Conservation (phyloP, 2,113 vertebrate species). For the Catharus minimus region DNA sequence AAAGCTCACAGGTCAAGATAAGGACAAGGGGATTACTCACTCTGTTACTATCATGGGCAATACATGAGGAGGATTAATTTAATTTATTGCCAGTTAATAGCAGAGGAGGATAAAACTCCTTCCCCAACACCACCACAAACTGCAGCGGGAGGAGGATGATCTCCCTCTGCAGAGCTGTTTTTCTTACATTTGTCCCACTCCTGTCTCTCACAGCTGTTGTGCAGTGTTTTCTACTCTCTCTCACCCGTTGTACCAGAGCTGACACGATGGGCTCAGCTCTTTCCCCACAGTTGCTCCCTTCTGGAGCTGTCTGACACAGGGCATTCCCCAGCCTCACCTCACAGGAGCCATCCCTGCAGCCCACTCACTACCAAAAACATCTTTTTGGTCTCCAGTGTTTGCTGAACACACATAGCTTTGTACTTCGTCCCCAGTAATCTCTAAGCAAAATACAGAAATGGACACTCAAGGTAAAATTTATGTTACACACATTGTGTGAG, state of each 20-base stretch:
- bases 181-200: not conserved
- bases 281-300: not conserved
- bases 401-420: not conserved
- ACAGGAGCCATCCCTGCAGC: not conserved
- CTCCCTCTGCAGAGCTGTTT: not conserved
- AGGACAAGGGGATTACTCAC: not conserved
- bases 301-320: not conserved
- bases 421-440: not conserved
- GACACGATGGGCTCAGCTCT: not conserved
- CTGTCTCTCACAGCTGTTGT: not conserved
- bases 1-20: not conserved
- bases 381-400: not conserved
- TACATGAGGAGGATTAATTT: not conserved
- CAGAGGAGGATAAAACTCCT: not conserved
- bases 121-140: accelerated
- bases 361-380: not conserved
- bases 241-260: not conserved
- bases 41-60: not conserved
- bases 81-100: not conserved
- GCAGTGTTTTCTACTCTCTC: not conserved
- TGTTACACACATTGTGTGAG: not conserved
- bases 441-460: not conserved
- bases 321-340: too few relatives aligned
- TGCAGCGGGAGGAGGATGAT: too few relatives aligned
- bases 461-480: not conserved